Conservation (phyloP, 2,797 vertebrate species). For the Ptychobarbus kaznakovi region DNA sequence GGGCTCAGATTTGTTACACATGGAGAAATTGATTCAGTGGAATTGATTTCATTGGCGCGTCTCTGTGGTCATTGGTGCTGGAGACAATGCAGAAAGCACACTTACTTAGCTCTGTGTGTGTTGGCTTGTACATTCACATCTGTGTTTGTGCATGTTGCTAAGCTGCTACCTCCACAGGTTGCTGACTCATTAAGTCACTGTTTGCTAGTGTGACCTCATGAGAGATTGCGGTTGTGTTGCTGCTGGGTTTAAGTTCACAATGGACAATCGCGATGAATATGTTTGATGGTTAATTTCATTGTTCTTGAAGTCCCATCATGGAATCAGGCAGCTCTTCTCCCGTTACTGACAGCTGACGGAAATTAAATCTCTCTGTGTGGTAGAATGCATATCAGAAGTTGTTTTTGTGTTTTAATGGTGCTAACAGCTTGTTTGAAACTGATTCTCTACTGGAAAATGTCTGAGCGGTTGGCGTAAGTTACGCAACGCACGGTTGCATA, state of each 20-base stretch:
- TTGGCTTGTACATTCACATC: slow-evolving; percentile 46
- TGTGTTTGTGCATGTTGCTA: slow-evolving; percentile 64
- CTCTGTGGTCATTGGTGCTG: neutral
- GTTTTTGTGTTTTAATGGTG: neutral
- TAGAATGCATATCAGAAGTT: neutral
- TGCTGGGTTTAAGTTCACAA: neutral
- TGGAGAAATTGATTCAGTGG: slow-evolving; percentile 51
- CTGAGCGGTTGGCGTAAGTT: neutral
- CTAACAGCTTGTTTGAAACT: slow-evolving; percentile 17
- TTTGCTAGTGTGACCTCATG: slow-evolving; percentile 15
- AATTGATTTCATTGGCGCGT: slow-evolving; percentile 53
- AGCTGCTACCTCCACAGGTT: slow-evolving; percentile 52
- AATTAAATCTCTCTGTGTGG: neutral
- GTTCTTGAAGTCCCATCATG: neutral
- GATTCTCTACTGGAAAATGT: slow-evolving; percentile 4
- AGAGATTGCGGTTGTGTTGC: slow-evolving; percentile 2
- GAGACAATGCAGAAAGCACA: slow-evolving; percentile 48
- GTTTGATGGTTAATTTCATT: slow-evolving; percentile 10
- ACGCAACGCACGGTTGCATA: neutral
- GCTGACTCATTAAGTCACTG: slow-evolving; percentile 46
- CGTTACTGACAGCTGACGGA: slow-evolving; percentile 3
- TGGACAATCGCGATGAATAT: neutral
- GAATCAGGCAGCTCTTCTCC: neutral
- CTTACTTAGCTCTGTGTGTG: slow-evolving; percentile 31
- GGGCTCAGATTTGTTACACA: slow-evolving; percentile 14